A percentile compares a stretch with the other conserved stretches of the same genome.
These are phyloP conservation scores for Empidonax alnorum DNA, from an alignment of 2,113 vertebrate genomes.

Conservation along the genomic window DNA sequence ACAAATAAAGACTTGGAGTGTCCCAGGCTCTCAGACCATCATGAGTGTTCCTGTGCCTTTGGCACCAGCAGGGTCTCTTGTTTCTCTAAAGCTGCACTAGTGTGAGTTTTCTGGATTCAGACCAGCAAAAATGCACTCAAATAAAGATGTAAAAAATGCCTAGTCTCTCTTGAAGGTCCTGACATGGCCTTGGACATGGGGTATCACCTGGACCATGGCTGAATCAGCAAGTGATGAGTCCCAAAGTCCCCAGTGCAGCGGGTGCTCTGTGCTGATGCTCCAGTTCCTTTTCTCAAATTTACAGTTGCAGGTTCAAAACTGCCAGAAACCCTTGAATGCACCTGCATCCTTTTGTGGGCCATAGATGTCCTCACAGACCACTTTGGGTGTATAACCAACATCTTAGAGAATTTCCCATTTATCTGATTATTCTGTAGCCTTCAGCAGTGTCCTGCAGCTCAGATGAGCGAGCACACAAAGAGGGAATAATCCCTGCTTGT, in stretches of 20 bases:
- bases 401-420: not conserved
- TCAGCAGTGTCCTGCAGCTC: not conserved
- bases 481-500: not conserved
- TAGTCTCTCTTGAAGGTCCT: not conserved
- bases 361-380: not conserved
- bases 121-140: not conserved
- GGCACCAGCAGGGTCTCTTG: not conserved
- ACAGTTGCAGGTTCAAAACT: not conserved
- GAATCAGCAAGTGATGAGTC: not conserved
- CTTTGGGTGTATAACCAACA: not conserved
- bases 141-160: not conserved
- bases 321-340: not conserved
- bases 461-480: not conserved
- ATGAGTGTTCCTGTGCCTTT: not conserved
- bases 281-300: not conserved
- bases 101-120: not conserved
- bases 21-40: not conserved
- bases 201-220: not conserved
- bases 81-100: not conserved
- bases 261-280: not conserved
- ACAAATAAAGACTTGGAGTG: not conserved
- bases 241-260: rapidly evolving
- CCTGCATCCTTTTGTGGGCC: not conserved
- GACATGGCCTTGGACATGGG: not conserved
- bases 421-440: not conserved